Evolutionary conservation across 2,797 vertebrate species (phyloP), one percentile per base, ranked within the genome.

Genomic region (Melanotaenia parkinsoni): DNA sequence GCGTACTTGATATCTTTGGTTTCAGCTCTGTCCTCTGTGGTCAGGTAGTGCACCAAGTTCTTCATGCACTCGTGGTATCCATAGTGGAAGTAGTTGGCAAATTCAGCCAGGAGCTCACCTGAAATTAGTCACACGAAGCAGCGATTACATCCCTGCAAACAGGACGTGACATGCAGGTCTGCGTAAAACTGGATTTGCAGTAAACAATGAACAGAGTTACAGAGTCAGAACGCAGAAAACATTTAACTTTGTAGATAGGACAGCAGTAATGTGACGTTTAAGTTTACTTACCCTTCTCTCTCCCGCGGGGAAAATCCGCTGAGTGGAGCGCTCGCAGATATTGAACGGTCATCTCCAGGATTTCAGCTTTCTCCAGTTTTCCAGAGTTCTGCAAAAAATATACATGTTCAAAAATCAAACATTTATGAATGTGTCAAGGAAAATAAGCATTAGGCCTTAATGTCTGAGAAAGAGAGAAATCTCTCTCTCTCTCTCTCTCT

Each of bases 41-140:
- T 99, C 82, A 99, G 92, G 77, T 99, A 99, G 88, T 99, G 97
- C 56, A 99, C 98, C 76, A 99, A 91, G 88, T 99, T 99, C 92
- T 98, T 98, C 98, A 99, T 98, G 77, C 98, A 99, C 85, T 99
- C 97, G 71, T 98, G 98, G 89, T 99, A 99, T 80, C 98, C 98
- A 12, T 97, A 98, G 91, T 98, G 98, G 84, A 99, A 99, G 75
- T 99, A 99, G 91, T 97, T 99, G n/a, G 98, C 97, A 77, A 99
- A 99, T 88, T 99, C 98, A 20, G 96, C 95, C 56, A 99, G 91
- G 35, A 99, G 93, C 79, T 99, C 98, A 86, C 95, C 95, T 95
- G 87, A 33, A 85, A 85, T 5, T 10, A 77, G 53, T 3, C 3
- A 85, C 33, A 72, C 10, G 0, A n/a, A 77, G 4, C 18, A 14